phyloP scores from a whole-genome alignment of 2,888 invertebrate species.

The Auanema freiburgensis region DNA sequence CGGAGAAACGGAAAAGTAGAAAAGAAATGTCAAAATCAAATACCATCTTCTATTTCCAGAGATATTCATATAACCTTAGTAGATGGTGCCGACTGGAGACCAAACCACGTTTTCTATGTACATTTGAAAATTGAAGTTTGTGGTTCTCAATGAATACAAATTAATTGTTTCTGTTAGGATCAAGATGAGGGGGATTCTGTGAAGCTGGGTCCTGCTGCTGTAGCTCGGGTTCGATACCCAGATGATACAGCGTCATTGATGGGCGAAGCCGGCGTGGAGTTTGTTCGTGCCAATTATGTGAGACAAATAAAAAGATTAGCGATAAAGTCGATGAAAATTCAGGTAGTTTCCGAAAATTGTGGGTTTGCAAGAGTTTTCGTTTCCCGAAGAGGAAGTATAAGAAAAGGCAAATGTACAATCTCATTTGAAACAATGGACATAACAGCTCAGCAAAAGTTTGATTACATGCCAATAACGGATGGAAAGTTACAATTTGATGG shows the following conservation, averaged over 20 bases:
- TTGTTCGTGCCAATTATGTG: slow-evolving; percentile 45
- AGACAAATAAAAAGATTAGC: slow-evolving; percentile 11
- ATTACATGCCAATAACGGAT: slow-evolving; percentile 64
- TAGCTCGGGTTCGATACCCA: slow-evolving; percentile 37
- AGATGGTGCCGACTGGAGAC: slow-evolving; percentile 71
- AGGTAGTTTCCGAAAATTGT: slow-evolving; percentile 45
- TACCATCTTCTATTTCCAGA: slow-evolving; percentile 1
- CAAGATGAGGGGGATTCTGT: slow-evolving; percentile 28
- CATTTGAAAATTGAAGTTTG: slow-evolving; percentile 66
- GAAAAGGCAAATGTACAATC: slow-evolving; percentile 55
- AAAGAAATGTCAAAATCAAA: background rate
- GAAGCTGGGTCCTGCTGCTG: slow-evolving; percentile 66
- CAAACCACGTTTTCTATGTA: slow-evolving; percentile 72
- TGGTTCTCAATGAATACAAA: no score
- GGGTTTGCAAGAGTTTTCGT: slow-evolving; percentile 37
- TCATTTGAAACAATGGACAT: slow-evolving; percentile 71
- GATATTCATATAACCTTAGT: slow-evolving; percentile 67
- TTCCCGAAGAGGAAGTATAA: slow-evolving; percentile 28
- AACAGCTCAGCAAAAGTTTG: slow-evolving; percentile 69
- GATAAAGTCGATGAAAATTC: background rate
- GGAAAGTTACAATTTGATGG: slow-evolving; percentile 29
- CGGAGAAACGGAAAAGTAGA: slow-evolving; percentile 64
- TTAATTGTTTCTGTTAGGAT: slow-evolving; percentile 17
- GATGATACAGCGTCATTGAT: slow-evolving; percentile 26
- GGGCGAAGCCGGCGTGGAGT: slow-evolving; percentile 32